A percentile compares a stretch with the other conserved stretches of the same genome.
These are phyloP conservation scores for Spatulosminthurus flaviceps DNA, from an alignment of 2,888 invertebrate species.

Conservation along the genomic window DNA sequence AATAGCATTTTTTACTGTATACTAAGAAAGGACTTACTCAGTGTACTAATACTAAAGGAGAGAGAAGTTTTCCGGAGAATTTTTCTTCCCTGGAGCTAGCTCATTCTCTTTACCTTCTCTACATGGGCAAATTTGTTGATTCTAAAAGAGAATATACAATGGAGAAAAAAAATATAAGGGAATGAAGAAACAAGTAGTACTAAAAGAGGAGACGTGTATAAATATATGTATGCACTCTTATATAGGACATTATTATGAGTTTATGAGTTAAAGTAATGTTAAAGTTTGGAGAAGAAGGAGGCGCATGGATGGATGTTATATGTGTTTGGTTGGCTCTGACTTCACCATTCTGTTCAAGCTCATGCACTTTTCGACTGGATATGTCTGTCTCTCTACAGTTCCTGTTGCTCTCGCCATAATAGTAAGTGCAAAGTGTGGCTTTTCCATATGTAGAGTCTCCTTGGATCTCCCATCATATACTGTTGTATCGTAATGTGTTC, in stretches of 20 bases:
- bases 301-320: constrained; percentile 4
- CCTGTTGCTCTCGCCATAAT: background rate
- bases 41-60: too few species aligned
- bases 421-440: too few species aligned
- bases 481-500: background rate
- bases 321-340: constrained; percentile 13
- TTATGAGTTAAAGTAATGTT: constrained; percentile 5
- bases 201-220: background rate
- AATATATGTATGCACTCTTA: background rate
- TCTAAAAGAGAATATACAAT: background rate
- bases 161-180: background rate
- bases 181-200: background rate
- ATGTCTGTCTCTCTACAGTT: background rate
- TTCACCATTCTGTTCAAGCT: background rate
- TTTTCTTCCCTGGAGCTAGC: background rate
- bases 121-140: constrained; percentile 3
- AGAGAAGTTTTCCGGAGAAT: background rate
- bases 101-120: background rate
- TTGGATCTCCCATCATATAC: background rate
- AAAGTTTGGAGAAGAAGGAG: constrained; percentile 6
- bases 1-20: too few species aligned
- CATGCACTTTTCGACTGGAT: too few species aligned
- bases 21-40: too few species aligned
- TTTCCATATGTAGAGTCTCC: background rate
- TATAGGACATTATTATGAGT: background rate